Conservation (phyloP, 2,888 invertebrate species). For the Himalopsyche japonica region DNA sequence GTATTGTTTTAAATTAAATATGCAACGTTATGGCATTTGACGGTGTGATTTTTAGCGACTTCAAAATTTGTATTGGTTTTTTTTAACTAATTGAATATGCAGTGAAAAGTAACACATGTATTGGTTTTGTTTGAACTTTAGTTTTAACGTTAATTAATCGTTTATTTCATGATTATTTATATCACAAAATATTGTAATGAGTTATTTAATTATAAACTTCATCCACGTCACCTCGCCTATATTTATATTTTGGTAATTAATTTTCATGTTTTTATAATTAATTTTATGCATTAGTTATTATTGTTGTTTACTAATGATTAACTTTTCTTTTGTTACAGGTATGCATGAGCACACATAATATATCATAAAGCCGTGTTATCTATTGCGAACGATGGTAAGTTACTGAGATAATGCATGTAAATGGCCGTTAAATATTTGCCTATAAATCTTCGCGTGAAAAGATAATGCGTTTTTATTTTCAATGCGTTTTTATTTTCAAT, state of each 20-base stretch:
- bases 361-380: neutral
- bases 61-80: too few relatives aligned
- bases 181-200: neutral
- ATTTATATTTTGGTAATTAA: neutral
- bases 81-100: too few relatives aligned
- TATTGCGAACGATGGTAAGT: neutral
- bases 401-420: neutral
- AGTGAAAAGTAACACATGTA: too few relatives aligned
- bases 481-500: constrained; percentile 2
- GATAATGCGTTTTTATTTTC: neutral
- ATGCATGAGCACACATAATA: neutral
- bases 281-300: neutral
- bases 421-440: neutral
- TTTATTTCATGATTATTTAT: too few relatives aligned
- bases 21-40: too few relatives aligned
- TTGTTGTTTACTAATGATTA: neutral
- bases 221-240: neutral
- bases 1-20: too few relatives aligned
- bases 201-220: neutral
- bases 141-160: too few relatives aligned
- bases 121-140: too few relatives aligned
- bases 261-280: neutral
- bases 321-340: constrained; percentile 7
- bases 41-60: too few relatives aligned
- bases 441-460: neutral